Conservation (phyloP, 2,888 invertebrate genomes). For the Parochlus steinenii region DNA sequence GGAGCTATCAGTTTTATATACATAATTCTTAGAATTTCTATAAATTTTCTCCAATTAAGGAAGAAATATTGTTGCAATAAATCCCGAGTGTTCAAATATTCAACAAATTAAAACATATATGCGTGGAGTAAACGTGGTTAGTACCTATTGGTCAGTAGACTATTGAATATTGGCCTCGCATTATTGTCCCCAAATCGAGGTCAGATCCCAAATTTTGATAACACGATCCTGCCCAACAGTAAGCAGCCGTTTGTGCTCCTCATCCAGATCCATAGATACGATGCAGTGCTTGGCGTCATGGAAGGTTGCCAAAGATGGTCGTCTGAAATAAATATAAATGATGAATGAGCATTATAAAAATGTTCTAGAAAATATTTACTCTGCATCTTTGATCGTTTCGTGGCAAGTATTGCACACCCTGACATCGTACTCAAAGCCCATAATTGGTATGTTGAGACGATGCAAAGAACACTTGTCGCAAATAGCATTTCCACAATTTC, state of each 20-base stretch:
- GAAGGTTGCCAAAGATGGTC: slow-evolving; percentile 83
- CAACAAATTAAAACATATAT: too few species aligned
- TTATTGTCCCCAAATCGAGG: slow-evolving; percentile 38
- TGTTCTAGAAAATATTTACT: too few species aligned
- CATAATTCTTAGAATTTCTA: too few species aligned
- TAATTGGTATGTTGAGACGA: slow-evolving; percentile 76
- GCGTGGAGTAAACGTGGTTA: too few species aligned
- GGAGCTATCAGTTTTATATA: too few species aligned
- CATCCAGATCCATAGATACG: slow-evolving; percentile 76
- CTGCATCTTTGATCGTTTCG: slow-evolving; percentile 61
- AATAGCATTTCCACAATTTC: slow-evolving; percentile 88
- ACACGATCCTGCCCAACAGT: slow-evolving; percentile 91
- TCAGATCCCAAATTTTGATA: slow-evolving; percentile 84
- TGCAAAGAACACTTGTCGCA: slow-evolving; percentile 85
- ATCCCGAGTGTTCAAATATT: too few species aligned
- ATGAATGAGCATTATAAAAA: too few species aligned
- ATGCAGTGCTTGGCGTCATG: slow-evolving; percentile 91
- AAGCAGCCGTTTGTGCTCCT: slow-evolving; percentile 68
- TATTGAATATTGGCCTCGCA: too few species aligned
- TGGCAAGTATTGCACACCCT: slow-evolving; percentile 89
- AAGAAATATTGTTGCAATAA: too few species aligned
- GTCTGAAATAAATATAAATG: slow-evolving; percentile 38
- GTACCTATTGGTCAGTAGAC: too few species aligned
- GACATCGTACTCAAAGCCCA: slow-evolving; percentile 98
- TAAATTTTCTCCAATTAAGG: too few species aligned